Base-by-base conservation (phyloP, 2,888 invertebrate genomes). In the Orchesella flavescens region DNA sequence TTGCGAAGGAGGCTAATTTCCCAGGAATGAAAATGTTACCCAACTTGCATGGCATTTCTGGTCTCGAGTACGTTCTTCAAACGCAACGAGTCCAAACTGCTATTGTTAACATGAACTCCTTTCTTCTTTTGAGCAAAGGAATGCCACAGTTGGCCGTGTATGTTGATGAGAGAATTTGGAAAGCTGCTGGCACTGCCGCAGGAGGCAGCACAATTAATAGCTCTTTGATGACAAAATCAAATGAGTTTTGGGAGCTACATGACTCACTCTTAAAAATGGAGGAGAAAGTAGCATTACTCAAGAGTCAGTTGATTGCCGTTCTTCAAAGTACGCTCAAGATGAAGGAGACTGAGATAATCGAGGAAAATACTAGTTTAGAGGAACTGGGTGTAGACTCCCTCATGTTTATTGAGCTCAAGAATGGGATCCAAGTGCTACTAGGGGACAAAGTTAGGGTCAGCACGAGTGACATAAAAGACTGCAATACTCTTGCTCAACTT, bases 341-440 rank as follows among this genome's bases (percentile, higher is more conserved):
- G n/a, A 24, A 61, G 1, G 61, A 61, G 24, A 61, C 23, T 2
- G 61, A 61, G 13, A 1, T 2, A 13, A 15, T 61, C 2, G 24
- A 61, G 1, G 61, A 61, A 1, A 1, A 61, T 1, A 24, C 15
- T 3, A 24, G 5, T 7, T 17, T 61, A 5, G 3, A 23, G 13
- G 24, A 61, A 24, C 1, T 61, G 23, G 61, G 61, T 10, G 61
- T 61, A 24, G 61, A 61, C 13, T 65, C 65, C 4, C 61, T 61
- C 43, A 43, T 65, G 65, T 65, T 17, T 34, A 17, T 57, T 57
- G 65, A 65, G 23, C 34, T 65, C 1, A 34, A 43, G 12, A 65
- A 65, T 17, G 2, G 3, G 1, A 0, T 65, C 1, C 65, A 65
- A 24, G 10, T 10, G 2, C 23, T 61, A 21, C 24, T 61, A 1